phyloP scores from a whole-genome alignment of 1,140 invertebrate genomes.

The Globodera ellingtonae region DNA sequence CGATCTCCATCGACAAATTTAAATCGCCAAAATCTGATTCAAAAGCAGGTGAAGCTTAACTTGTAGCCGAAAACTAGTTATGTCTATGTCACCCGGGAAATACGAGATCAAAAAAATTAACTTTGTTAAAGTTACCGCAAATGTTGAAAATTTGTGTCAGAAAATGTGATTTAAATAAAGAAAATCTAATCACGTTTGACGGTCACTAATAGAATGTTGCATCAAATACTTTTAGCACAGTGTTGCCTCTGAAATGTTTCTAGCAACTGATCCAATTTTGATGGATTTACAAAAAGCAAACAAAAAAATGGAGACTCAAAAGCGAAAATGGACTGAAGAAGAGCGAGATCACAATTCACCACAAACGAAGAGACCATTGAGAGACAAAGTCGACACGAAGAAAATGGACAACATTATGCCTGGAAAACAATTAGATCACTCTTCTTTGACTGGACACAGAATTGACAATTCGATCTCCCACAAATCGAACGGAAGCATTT shows the following conservation, averaged over 20 bases:
- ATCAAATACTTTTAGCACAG: constrained; percentile 1
- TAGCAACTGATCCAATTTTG: constrained; percentile 42
- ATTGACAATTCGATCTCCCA: background rate
- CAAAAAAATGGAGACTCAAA: constrained; percentile 4
- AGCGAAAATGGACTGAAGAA: background rate
- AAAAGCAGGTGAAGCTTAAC: background rate
- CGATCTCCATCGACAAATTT: background rate
- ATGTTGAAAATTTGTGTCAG: background rate
- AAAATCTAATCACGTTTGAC: background rate
- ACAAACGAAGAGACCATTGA: background rate
- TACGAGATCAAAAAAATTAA: too few species aligned
- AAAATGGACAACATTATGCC: background rate
- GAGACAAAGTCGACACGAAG: background rate
- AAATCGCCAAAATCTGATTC: background rate
- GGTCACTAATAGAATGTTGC: too few species aligned
- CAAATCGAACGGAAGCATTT: background rate
- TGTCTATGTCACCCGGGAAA: too few species aligned
- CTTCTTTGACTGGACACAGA: background rate
- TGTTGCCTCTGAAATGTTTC: constrained; percentile 13
- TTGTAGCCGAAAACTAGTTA: too few species aligned
- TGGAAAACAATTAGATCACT: background rate
- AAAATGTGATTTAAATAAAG: too few species aligned
- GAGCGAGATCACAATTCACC: background rate
- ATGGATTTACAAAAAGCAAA: constrained; percentile 33
- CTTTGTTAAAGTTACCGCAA: background rate